These are phyloP conservation scores for Myrmecophaga tridactyla DNA, from an alignment of 2,113 vertebrate genomes.

Conservation along the genomic window DNA sequence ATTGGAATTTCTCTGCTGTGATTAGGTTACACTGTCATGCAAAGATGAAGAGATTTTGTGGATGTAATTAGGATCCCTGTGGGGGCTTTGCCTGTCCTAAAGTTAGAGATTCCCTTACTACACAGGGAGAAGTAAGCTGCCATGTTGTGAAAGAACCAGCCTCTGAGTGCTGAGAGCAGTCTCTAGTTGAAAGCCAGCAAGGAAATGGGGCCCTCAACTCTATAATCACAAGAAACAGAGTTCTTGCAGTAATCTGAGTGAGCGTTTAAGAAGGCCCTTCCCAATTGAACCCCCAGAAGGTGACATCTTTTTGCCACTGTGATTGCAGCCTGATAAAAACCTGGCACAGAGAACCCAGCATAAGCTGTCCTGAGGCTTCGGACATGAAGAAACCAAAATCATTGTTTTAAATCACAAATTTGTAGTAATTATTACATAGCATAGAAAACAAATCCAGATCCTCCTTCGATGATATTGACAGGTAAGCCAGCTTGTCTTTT, in stretches of 20 bases:
- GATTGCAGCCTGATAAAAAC: not conserved
- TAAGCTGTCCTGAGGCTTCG: not conserved
- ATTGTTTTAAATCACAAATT: not conserved
- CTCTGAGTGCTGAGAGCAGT: not conserved
- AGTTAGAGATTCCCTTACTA: not conserved
- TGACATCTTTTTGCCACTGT: not conserved
- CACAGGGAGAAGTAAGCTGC: no score
- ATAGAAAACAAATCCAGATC: not conserved
- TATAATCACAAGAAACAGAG: not conserved
- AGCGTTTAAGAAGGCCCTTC: not conserved
- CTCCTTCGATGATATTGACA: not conserved
- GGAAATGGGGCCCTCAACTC: not conserved
- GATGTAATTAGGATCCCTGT: not conserved
- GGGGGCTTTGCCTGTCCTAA: not conserved
- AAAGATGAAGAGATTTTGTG: not conserved
- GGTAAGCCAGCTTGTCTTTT: not conserved
- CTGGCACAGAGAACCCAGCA: not conserved
- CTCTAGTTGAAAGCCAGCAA: not conserved
- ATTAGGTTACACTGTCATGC: not conserved
- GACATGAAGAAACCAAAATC: not conserved
- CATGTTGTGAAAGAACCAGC: no score
- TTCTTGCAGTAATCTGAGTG: not conserved
- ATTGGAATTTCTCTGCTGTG: not conserved
- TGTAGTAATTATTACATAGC: not conserved
- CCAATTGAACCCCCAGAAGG: not conserved